phyloP scores from a whole-genome alignment of 2,888 invertebrate genomes.

The Balanococcus diminutus region DNA sequence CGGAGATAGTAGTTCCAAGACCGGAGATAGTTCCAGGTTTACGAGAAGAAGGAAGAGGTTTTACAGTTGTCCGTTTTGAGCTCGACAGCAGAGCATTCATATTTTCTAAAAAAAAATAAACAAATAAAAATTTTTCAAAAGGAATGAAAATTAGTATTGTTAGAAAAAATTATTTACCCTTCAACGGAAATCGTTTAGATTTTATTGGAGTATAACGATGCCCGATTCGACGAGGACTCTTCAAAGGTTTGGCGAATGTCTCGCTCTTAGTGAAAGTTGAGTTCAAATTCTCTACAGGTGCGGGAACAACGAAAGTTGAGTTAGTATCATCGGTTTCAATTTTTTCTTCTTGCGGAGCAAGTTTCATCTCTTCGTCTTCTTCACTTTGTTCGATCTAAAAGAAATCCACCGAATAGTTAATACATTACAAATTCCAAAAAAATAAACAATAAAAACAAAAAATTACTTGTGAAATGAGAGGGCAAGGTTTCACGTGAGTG shows the following conservation, averaged over 20 bases:
- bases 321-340: not conserved
- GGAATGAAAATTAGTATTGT: not conserved
- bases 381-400: not conserved
- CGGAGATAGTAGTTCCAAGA: not conserved
- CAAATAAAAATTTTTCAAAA: not conserved
- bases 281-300: not conserved
- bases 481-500: slow-evolving; percentile 16
- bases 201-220: slow-evolving; percentile 21
- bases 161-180: slow-evolving; percentile 8
- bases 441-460: not conserved
- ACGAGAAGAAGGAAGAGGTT: not conserved
- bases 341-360: not conserved
- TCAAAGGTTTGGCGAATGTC: slow-evolving; percentile 17
- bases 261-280: not conserved
- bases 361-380: slow-evolving; percentile 28
- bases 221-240: slow-evolving; percentile 44
- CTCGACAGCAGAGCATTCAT: not conserved
- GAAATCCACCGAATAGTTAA: not conserved
- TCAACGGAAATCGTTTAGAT: slow-evolving; percentile 11
- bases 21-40: not conserved
- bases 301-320: not conserved
- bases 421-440: not conserved
- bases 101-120: slow-evolving; percentile 4
- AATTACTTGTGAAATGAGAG: slow-evolving; percentile 31
- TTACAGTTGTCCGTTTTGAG: not conserved